Conservation (phyloP, 2,888 invertebrate genomes). For the Limenitis camilla region DNA sequence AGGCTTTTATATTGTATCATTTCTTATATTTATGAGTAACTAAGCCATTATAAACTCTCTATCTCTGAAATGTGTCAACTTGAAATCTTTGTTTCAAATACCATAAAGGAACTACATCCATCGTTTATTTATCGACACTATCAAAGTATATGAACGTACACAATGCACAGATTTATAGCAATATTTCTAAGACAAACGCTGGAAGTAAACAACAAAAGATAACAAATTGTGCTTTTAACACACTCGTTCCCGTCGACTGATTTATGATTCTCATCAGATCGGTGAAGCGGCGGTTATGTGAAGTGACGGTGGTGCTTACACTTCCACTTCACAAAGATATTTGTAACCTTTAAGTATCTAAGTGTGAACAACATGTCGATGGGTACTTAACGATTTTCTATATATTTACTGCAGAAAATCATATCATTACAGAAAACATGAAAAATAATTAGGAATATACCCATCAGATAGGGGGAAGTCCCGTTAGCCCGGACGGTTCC, state of each 20-base stretch:
- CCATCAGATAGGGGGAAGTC: no score
- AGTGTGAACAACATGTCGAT: neutral
- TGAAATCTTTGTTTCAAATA: neutral
- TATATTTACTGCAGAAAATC: neutral
- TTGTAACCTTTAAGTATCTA: neutral
- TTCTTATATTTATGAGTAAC: no score
- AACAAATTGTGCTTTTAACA: slow-evolving; percentile 49
- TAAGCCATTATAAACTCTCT: neutral
- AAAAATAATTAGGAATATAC: no score
- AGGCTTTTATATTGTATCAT: no score
- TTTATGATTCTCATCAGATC: slow-evolving; percentile 33
- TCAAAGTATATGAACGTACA: slow-evolving; percentile 3
- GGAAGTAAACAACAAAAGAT: slow-evolving; percentile 33
- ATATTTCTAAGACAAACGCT: slow-evolving; percentile 30
- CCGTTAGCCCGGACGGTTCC: no score
- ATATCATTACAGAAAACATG: no score
- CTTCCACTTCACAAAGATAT: neutral
- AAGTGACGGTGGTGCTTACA: slow-evolving; percentile 16
- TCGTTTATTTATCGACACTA: slow-evolving; percentile 6
- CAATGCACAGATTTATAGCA: slow-evolving; percentile 19
- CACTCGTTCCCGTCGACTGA: slow-evolving; percentile 30
- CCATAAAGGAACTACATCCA: neutral
- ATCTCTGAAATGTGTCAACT: no score
- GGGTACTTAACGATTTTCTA: neutral
- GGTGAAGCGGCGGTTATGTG: slow-evolving; percentile 28